These are phyloP conservation scores for Oryzias curvinotus DNA, from an alignment of 2,113 vertebrate species.

Conservation along the genomic window DNA sequence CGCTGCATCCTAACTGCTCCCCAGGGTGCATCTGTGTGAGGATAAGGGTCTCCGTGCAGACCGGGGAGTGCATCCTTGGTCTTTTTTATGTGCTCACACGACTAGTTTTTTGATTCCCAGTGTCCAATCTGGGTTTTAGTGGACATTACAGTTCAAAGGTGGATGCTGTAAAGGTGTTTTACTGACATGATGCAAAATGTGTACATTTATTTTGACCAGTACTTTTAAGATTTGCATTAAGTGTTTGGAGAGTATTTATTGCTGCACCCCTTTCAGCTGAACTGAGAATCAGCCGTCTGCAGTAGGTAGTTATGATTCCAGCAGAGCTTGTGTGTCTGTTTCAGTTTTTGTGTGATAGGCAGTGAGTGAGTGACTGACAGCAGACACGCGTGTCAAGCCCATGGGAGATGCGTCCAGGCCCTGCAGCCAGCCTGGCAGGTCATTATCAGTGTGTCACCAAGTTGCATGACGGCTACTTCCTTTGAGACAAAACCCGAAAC, in stretches of 20 bases:
- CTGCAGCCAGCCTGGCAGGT: constrained; percentile 67
- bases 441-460: constrained; percentile 77
- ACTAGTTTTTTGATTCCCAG: background rate
- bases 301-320: constrained; percentile 51
- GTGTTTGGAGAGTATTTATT: constrained; percentile 13
- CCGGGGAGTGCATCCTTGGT: constrained; percentile 1
- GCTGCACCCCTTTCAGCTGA: constrained; percentile 35
- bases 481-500: constrained; percentile 60
- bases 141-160: no score
- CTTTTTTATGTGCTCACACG: background rate
- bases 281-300: constrained; percentile 46
- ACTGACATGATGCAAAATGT: background rate
- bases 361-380: constrained; percentile 61
- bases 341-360: constrained; percentile 7
- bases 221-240: background rate
- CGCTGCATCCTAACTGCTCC: constrained; percentile 68
- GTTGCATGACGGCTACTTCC: constrained; percentile 60
- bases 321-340: constrained; percentile 25
- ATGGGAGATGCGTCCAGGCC: constrained; percentile 39
- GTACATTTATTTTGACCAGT: background rate
- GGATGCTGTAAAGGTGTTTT: background rate
- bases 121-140: background rate
- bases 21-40: constrained; percentile 47
- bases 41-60: constrained; percentile 18
- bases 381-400: constrained; percentile 52